Conservation (phyloP, 1,140 invertebrate species). For the Drosophila persimilis region DNA sequence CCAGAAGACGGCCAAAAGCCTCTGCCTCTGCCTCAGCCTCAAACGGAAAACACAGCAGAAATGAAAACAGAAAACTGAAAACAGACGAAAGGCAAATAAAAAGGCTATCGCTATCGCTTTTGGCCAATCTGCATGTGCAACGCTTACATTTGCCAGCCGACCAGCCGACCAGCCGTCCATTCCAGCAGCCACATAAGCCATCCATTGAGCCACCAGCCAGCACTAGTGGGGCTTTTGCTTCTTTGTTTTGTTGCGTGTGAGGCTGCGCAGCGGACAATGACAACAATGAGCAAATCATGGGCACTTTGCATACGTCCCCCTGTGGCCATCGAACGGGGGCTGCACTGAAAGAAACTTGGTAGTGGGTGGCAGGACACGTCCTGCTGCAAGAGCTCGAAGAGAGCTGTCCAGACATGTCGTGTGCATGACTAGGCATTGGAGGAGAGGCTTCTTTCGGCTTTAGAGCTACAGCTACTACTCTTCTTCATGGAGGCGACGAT, state of each 20-base stretch:
- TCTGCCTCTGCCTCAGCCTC: too few species aligned
- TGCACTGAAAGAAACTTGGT: background rate
- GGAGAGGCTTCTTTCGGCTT: too few species aligned
- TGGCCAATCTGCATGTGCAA: conserved; percentile 77
- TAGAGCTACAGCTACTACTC: too few species aligned
- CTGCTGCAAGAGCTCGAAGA: too few species aligned
- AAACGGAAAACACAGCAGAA: conserved; percentile 15
- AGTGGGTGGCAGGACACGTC: too few species aligned
- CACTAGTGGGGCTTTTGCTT: background rate
- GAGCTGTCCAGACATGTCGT: too few species aligned
- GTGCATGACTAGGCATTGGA: too few species aligned
- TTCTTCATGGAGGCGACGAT: too few species aligned
- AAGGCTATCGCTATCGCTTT: conserved; percentile 79
- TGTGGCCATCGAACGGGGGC: background rate
- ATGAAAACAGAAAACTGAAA: conserved; percentile 6
- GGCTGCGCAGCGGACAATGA: conserved; percentile 59
- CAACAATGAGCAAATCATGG: conserved; percentile 80
- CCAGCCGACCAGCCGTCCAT: conserved; percentile 28
- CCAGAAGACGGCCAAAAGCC: conserved; percentile 14
- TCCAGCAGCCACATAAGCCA: too few species aligned
- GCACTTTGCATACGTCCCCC: conserved; percentile 60
- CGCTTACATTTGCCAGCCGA: conserved; percentile 13
- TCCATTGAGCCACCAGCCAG: too few species aligned
- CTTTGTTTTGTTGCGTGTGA: conserved; percentile 30
- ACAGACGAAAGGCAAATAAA: conserved; percentile 56